Conservation (phyloP, 2,888 invertebrate genomes). For the Sylvicola cinctus region DNA sequence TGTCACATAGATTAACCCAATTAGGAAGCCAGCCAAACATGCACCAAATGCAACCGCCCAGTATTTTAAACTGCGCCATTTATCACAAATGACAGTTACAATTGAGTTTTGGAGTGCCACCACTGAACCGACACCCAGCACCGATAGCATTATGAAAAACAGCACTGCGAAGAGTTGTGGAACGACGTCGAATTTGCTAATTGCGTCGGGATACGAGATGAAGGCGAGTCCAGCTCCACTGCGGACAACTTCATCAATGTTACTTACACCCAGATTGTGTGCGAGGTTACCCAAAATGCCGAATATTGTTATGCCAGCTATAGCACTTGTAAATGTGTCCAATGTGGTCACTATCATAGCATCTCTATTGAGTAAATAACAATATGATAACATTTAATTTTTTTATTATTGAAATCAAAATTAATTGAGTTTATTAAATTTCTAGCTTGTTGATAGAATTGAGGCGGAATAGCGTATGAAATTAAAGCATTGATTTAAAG, state of each 20-base stretch:
- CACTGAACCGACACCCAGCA: conserved; percentile 55
- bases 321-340: conserved; percentile 59
- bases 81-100: conserved; percentile 46
- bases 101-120: conserved; percentile 48
- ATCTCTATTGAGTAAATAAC: conserved; percentile 32
- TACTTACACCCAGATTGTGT: conserved; percentile 31
- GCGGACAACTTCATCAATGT: conserved; percentile 41
- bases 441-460: no score
- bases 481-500: not conserved
- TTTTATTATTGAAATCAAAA: not conserved
- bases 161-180: conserved; percentile 64
- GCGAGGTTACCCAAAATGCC: conserved; percentile 65
- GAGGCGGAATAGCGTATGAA: no score
- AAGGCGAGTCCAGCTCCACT: conserved; percentile 64
- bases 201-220: conserved; percentile 66
- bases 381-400: not conserved
- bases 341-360: conserved; percentile 60
- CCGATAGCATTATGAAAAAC: conserved; percentile 66
- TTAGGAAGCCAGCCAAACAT: conserved; percentile 33
- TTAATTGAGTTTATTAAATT: not conserved
- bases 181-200: conserved; percentile 46
- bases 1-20: conserved; percentile 51
- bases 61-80: conserved; percentile 36
- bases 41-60: conserved; percentile 36
- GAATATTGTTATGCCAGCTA: conserved; percentile 65